Evolutionary conservation across 1,140 invertebrate genomes (phyloP), one percentile per base, ranked within the genome.

Genomic region (Parasteatoda tepidariorum): DNA sequence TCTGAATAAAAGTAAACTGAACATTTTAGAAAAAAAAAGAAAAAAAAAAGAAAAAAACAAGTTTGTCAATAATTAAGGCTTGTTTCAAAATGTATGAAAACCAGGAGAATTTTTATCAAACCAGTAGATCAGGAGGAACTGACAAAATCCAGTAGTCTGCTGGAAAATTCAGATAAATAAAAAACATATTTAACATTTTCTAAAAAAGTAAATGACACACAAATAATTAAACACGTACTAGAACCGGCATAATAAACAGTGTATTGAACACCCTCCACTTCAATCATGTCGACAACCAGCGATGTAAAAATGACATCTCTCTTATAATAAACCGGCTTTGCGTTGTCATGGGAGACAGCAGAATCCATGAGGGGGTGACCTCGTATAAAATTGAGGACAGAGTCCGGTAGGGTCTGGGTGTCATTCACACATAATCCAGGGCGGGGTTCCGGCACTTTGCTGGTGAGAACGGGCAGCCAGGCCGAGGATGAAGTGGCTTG

Each of bases 321-420:
- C 88, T 95, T 95, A 89, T 94, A 96, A 89, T 96, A 96, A 15
- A 97, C 94, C 3, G 96, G 96, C 87, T 94, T 94, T 85, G 95
- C 94, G 89, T 94, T 93, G 87, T 95, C 94, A 88, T 96, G 95
- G 34, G 93, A 92, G 59, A 97, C 95, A n/a, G 96, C 95, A 73
- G 94, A 94, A 90, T 98, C 96, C 97, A 99, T 98, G 74, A 98
- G 90, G 15, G 97, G 96, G 90, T 99, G 97, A n/a, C 95, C 95
- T 86, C 95, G 93, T 87, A 98, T 96, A 90, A 98, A 98, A 89
- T 97, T 97, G 71, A 98, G 91, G 0, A 97, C 96, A 26, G 93
- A 94, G 90, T 92, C 91, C 3, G 94, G 94, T 68, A 97, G 89
- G 24, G 93, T 93, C 85, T 94, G 93, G 0, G 95, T 97, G 87